These are phyloP conservation scores for Amphilophus citrinellus DNA, from an alignment of 2,113 vertebrate species.

Conservation along the genomic window DNA sequence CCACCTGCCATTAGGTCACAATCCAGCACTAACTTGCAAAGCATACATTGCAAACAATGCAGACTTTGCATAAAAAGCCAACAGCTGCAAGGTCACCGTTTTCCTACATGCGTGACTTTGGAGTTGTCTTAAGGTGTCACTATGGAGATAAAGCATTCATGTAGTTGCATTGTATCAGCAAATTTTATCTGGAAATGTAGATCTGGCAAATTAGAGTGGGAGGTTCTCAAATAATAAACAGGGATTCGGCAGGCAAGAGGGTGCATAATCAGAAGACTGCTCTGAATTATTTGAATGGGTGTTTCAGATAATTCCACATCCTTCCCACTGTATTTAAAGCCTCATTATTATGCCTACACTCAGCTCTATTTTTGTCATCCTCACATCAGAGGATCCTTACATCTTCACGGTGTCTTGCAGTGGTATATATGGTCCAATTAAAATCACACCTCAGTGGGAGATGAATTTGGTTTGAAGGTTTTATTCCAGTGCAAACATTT, in stretches of 20 bases:
- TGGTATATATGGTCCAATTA: not conserved
- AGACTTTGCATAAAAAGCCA: constrained; percentile 18
- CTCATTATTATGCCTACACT: constrained; percentile 16
- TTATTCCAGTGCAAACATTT: constrained; percentile 53
- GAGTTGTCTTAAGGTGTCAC: constrained; percentile 15
- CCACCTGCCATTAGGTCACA: constrained; percentile 27
- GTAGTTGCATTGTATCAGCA: constrained; percentile 21
- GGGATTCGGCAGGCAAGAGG: constrained; percentile 11
- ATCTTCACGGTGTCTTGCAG: not conserved
- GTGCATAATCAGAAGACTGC: constrained; percentile 19
- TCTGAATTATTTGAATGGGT: constrained; percentile 11
- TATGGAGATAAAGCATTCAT: constrained; percentile 29
- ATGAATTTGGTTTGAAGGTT: constrained; percentile 16
- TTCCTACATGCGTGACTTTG: constrained; percentile 18
- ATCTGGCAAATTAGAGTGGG: constrained; percentile 1
- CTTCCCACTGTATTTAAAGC: constrained; percentile 9
- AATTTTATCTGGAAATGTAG: constrained; percentile 15
- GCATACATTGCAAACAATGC: constrained; percentile 41
- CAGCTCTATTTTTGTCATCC: constrained; percentile 18
- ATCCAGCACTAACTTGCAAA: constrained; percentile 46
- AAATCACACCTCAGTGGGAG: constrained; percentile 3
- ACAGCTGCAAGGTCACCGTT: constrained; percentile 1
- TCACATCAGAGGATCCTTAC: not conserved
- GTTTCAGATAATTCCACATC: constrained; percentile 29
- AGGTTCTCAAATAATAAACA: not conserved